phyloP scores from a whole-genome alignment of 1,140 invertebrate genomes.

The Cyphomyrmex costatus region DNA sequence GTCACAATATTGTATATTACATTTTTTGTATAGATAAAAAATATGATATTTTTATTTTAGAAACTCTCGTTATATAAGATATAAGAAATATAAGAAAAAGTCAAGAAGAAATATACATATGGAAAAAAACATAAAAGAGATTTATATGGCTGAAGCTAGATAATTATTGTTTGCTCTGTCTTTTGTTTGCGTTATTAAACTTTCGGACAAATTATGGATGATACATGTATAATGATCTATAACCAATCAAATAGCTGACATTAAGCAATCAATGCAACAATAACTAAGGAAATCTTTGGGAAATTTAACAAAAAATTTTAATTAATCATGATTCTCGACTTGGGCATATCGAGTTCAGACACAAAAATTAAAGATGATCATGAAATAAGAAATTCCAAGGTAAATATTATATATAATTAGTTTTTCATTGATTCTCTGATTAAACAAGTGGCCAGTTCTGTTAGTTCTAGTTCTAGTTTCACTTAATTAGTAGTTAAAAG shows the following conservation, averaged over 20 bases:
- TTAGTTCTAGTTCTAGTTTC: too few relatives aligned
- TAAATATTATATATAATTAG: conserved; percentile 5
- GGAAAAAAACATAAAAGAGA: background rate
- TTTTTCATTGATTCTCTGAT: background rate
- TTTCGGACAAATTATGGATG: conserved; percentile 49
- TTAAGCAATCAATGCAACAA: conserved; percentile 18
- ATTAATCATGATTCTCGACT: conserved; percentile 35
- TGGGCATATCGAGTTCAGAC: background rate
- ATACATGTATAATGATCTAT: conserved; percentile 36
- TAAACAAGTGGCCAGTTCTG: background rate
- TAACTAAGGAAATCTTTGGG: conserved; percentile 16
- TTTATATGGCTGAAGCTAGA: background rate
- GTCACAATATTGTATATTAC: background rate
- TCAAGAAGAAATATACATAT: background rate
- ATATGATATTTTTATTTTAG: background rate
- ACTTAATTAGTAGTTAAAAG: too few relatives aligned
- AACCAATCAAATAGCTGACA: conserved; percentile 27
- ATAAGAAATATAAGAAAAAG: conserved; percentile 21
- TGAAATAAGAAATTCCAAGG: conserved; percentile 44
- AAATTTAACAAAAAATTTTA: conserved; percentile 30
- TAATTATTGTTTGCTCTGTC: conserved; percentile 10
- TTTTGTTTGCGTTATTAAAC: conserved; percentile 24
- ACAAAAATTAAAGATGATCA: conserved; percentile 2
- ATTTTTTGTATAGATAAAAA: background rate
- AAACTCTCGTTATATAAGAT: background rate